Base-by-base conservation (phyloP, 2,113 vertebrate genomes). In the Parus major region DNA sequence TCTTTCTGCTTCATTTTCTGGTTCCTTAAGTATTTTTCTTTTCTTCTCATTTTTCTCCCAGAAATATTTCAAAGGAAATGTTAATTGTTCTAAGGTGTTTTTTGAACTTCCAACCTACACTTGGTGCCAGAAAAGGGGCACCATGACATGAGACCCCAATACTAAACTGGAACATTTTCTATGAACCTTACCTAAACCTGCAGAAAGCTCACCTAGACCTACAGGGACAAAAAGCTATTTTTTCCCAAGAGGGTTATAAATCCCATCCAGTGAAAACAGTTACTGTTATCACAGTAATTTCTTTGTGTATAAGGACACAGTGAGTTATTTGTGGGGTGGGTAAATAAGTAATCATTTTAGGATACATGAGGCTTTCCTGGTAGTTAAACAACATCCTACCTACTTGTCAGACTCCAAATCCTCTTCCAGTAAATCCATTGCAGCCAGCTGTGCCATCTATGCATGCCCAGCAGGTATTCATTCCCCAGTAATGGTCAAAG, bases 31-130 rank as follows among this genome's bases (percentile, higher is more conserved):
- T 31, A 63, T 3, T 4, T 36, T 57, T 53, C 11, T 42, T 57
- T 11, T 35, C 9, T 33, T 31, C 3, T 33, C 16, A 3, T 3
- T 12, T 21, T 63, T 18, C 21, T 0, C 5, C 16, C 21, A 36
- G 33, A 81, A 56, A 21, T 29, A 31, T 65, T 60, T 77, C 10
- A 39, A 82, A 61, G 12, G 60, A 25, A 78, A 44, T 61, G 82
- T 52, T 39, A 75, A 35, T 75, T 47, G 4, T 9, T 88, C 33
- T 29, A 68, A 61, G 24, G 15, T 31, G 12, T 17, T 73, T 85
- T 82, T 70, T 52, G 7, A 85, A 70, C 21, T 52, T 18, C 36
- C 18, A 82, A 66, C 7, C 3, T 53, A 17, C 14, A 55, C 4
- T 35, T 41, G 7, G 10, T 73, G 11, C 13, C 15, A 60, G 65